Evolutionary conservation across 2,888 invertebrate genomes (phyloP).

Genomic region (Argyresthia goedartella): DNA sequence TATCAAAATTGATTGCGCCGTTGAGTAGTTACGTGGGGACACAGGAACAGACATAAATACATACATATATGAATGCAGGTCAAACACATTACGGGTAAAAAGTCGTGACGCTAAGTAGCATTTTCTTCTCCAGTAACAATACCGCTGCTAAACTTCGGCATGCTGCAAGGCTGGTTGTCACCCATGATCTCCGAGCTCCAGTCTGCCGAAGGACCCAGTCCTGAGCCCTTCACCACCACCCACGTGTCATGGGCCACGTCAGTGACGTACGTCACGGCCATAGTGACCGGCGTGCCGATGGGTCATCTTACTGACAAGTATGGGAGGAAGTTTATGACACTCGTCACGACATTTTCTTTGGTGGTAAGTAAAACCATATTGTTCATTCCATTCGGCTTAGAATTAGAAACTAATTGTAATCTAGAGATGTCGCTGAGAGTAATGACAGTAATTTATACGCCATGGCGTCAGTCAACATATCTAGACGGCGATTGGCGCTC

Average conservation of each 20-base stretch:
- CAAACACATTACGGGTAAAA: too few species aligned
- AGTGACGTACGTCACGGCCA: constrained; percentile 59
- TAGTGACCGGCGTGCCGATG: constrained; percentile 55
- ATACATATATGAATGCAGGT: too few species aligned
- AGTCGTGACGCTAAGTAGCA: too few species aligned
- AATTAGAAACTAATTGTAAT: not conserved
- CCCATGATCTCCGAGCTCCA: constrained; percentile 57
- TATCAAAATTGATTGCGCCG: too few species aligned
- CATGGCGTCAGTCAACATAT: too few species aligned
- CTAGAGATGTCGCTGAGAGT: too few species aligned
- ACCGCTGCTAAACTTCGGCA: constrained; percentile 54
- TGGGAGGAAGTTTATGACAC: constrained; percentile 54
- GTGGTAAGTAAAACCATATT: constrained; percentile 37
- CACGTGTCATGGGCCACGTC: constrained; percentile 59
- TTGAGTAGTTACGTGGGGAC: too few species aligned
- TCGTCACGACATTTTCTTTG: constrained; percentile 46
- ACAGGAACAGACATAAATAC: too few species aligned
- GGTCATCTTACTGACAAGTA: constrained; percentile 53
- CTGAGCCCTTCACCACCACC: constrained; percentile 34
- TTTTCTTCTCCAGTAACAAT: constrained; percentile 39
- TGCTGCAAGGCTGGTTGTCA: constrained; percentile 61
- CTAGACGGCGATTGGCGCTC: too few species aligned
- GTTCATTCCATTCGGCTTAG: not conserved
- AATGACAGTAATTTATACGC: too few species aligned
- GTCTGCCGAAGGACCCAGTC: constrained; percentile 39